Conservation (phyloP, 2,888 invertebrate species). For the Megalurothrips usitatus region DNA sequence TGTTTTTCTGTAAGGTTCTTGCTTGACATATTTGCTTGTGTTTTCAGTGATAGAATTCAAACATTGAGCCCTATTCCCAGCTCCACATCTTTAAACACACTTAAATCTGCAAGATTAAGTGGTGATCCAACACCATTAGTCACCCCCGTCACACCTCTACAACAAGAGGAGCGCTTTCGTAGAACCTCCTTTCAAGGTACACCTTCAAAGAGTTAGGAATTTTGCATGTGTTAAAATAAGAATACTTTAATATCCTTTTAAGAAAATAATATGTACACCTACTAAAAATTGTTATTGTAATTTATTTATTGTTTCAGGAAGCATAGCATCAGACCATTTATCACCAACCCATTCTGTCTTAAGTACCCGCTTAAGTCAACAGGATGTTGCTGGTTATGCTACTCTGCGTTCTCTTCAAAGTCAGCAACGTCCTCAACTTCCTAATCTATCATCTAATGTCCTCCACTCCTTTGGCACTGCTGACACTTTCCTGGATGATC, state of each 20-base stretch:
- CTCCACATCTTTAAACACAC: slow-evolving; percentile 47
- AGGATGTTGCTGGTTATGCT: slow-evolving; percentile 72
- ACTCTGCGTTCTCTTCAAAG: slow-evolving; percentile 64
- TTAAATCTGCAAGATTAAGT: slow-evolving; percentile 31
- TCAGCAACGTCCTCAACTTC: slow-evolving; percentile 54
- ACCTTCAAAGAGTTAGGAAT: not conserved
- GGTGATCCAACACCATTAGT: not conserved
- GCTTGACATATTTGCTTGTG: slow-evolving; percentile 34
- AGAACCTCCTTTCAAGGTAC: slow-evolving; percentile 14
- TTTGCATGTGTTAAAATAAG: not conserved
- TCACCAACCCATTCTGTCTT: slow-evolving; percentile 51
- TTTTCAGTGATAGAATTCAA: slow-evolving; percentile 63
- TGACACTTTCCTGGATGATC: slow-evolving; percentile 1
- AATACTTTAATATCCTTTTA: not conserved
- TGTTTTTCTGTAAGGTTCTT: slow-evolving; percentile 33
- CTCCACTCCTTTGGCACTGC: not conserved
- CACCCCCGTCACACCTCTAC: not conserved
- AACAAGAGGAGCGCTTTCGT: not conserved
- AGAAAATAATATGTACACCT: no score
- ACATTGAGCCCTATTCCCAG: slow-evolving; percentile 86
- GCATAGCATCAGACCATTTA: slow-evolving; percentile 30
- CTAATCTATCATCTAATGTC: slow-evolving; percentile 33
- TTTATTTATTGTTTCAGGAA: slow-evolving; percentile 16
- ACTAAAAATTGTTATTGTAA: not conserved
- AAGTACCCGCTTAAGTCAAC: slow-evolving; percentile 58